A percentile compares a stretch with the other conserved stretches of the same genome.
Conservation (phyloP, 2,888 invertebrate genomes). For the Zele albiditarsus region DNA sequence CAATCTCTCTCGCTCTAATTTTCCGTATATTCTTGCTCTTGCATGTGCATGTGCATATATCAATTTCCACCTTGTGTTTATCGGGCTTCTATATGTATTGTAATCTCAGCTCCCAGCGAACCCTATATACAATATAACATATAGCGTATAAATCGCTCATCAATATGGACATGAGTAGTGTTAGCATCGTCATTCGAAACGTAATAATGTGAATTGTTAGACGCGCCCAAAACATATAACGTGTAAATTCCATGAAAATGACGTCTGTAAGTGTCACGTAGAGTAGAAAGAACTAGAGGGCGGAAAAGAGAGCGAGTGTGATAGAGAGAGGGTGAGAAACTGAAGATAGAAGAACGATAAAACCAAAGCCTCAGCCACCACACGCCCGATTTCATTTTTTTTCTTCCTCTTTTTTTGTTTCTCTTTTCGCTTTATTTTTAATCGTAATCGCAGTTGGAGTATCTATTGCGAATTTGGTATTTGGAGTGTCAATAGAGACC, state of each 20-base stretch:
- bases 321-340: not conserved
- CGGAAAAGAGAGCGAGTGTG: not conserved
- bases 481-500: not conserved
- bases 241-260: conserved; percentile 29
- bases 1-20: not conserved
- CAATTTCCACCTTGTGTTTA: not conserved
- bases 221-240: conserved; percentile 1
- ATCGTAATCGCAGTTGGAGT: not conserved
- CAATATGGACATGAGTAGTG: conserved; percentile 22
- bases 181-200: not conserved
- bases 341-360: not conserved
- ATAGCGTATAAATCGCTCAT: not conserved
- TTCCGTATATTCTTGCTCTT: not conserved
- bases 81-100: not conserved
- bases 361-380: not conserved
- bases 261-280: conserved; percentile 29
- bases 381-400: not conserved
- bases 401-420: not conserved
- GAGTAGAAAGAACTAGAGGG: not conserved
- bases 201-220: conserved; percentile 11
- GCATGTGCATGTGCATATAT: not conserved
- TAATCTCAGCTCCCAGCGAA: not conserved
- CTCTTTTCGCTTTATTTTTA: too few species aligned
- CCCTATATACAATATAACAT: not conserved
- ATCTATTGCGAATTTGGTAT: not conserved